Evolutionary conservation across 2,797 vertebrate species (phyloP).

Genomic region (Rhinoraja longicauda): DNA sequence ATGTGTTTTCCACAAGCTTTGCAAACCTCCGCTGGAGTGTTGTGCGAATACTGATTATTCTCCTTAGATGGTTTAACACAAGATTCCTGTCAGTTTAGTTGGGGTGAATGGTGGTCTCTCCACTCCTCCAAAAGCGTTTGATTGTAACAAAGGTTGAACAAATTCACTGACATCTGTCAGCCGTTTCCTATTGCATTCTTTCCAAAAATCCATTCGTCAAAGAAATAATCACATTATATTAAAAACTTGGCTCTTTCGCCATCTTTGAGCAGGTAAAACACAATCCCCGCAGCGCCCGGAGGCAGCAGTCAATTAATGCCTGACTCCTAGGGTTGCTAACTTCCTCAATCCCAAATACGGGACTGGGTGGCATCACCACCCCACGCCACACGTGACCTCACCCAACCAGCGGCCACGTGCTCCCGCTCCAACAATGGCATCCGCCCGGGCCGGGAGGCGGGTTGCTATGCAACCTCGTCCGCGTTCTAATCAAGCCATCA

Average conservation of each 20-base stretch:
- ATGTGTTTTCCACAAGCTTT: background rate
- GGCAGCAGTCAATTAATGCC: background rate
- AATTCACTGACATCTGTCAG: constrained; percentile 20
- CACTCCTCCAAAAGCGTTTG: background rate
- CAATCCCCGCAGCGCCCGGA: background rate
- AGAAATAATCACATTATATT: constrained; percentile 6
- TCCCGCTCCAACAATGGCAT: too few species aligned
- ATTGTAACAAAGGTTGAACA: background rate
- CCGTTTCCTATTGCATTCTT: background rate
- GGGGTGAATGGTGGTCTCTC: background rate
- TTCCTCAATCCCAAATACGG: too few species aligned
- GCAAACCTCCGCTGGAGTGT: too few species aligned
- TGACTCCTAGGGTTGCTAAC: too few species aligned
- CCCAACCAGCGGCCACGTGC: too few species aligned
- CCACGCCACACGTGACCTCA: too few species aligned
- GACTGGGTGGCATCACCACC: too few species aligned
- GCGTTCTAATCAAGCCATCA: too few species aligned
- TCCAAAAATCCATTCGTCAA: background rate
- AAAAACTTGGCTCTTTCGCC: background rate
- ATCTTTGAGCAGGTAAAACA: background rate
- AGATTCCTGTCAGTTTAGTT: constrained; percentile 14
- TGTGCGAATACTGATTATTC: background rate
- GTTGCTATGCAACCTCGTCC: too few species aligned
- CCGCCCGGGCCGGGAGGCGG: too few species aligned
- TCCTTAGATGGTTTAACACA: background rate